These are phyloP conservation scores for Tenthredo amoena DNA, from an alignment of 2,888 invertebrate genomes.

Conservation along the genomic window DNA sequence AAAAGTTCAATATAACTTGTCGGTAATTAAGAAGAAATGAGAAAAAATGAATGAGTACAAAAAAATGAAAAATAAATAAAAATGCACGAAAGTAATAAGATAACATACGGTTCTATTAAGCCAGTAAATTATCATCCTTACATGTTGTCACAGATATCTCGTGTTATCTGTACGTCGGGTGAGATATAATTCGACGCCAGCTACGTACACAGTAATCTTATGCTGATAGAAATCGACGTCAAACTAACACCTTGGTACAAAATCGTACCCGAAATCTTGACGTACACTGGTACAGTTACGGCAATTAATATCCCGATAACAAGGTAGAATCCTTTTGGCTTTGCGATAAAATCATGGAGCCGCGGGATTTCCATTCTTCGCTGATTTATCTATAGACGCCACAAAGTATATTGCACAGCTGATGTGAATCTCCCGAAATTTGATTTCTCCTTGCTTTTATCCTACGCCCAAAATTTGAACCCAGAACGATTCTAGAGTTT, in stretches of 20 bases:
- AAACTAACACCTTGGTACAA: neutral
- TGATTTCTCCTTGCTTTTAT: neutral
- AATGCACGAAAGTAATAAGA: neutral
- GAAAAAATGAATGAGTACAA: neutral
- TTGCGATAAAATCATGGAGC: neutral
- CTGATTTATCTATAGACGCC: neutral
- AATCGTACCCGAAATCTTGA: neutral
- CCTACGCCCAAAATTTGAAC: neutral
- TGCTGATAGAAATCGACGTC: neutral
- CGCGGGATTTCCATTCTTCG: neutral
- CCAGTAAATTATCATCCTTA: neutral
- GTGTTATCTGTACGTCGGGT: neutral
- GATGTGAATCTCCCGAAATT: neutral
- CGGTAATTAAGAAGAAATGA: neutral
- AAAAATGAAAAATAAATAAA: neutral
- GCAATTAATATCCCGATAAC: constrained; percentile 13
- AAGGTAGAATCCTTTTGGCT: neutral
- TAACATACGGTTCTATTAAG: neutral
- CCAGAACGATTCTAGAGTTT: neutral
- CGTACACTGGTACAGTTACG: neutral
- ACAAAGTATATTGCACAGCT: neutral
- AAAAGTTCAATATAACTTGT: neutral
- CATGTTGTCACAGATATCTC: neutral
- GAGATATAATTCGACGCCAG: neutral
- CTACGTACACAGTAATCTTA: neutral